These are phyloP conservation scores for Drosophila bifasciata DNA, from an alignment of 1,140 invertebrate species.

Conservation along the genomic window DNA sequence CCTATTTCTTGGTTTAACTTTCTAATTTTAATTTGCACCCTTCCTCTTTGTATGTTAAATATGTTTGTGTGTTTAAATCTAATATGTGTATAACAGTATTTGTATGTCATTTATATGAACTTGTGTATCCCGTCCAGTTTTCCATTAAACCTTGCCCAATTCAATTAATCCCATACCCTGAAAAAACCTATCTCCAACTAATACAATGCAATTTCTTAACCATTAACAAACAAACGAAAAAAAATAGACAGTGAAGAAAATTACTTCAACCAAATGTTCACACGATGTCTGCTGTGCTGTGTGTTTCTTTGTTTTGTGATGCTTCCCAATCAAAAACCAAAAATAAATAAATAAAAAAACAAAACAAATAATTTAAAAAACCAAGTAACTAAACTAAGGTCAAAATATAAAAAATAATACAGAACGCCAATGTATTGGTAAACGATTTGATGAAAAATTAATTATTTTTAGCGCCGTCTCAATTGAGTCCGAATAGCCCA, in stretches of 20 bases:
- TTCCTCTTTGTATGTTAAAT: neutral
- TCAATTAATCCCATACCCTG: neutral
- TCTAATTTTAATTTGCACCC: neutral
- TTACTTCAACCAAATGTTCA: slow-evolving; percentile 1
- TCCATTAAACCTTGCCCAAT: neutral
- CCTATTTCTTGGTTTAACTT: neutral
- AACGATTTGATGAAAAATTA: slow-evolving; percentile 51
- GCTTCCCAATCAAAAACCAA: slow-evolving; percentile 15
- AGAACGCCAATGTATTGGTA: slow-evolving; percentile 19
- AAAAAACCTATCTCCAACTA: neutral
- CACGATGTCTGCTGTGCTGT: slow-evolving; percentile 33
- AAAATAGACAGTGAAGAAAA: neutral
- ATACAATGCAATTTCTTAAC: slow-evolving; percentile 53
- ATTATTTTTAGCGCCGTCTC: slow-evolving; percentile 70
- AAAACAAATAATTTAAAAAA: neutral
- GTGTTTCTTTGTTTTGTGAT: slow-evolving; percentile 40
- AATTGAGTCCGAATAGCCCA: slow-evolving; percentile 65
- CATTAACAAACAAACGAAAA: slow-evolving; percentile 3
- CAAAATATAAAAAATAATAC: slow-evolving; percentile 27
- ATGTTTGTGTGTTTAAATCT: neutral
- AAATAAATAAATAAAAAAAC: slow-evolving; percentile 1
- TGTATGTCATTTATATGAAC: neutral
- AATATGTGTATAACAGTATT: neutral
- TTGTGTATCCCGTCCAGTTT: neutral
- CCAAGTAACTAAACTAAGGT: slow-evolving; percentile 17